Evolutionary conservation across 2,888 invertebrate species (phyloP).

Genomic region (Frankliniella fusca): DNA sequence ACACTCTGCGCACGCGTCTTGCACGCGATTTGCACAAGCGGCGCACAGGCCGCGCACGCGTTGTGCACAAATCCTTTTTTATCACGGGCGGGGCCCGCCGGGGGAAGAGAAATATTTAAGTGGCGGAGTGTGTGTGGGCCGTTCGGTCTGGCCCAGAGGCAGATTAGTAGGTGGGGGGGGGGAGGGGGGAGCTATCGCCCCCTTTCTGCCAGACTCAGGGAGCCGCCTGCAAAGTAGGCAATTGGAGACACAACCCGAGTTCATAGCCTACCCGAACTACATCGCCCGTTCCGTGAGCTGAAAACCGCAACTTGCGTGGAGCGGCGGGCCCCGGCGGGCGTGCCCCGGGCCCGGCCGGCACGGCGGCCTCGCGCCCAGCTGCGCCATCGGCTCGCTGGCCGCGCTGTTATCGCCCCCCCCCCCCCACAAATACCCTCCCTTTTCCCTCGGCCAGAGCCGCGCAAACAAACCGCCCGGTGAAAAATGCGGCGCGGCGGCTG

Average conservation of each 20-base stretch:
- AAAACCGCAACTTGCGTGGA: no score
- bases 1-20: no score
- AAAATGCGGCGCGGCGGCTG: constrained; percentile 10
- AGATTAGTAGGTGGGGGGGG: neutral
- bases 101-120: no score
- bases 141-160: no score
- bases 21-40: no score
- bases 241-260: neutral
- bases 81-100: no score
- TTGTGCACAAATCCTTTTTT: no score
- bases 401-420: neutral
- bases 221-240: neutral
- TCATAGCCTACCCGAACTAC: neutral
- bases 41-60: no score
- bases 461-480: constrained; percentile 25
- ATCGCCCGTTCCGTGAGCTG: neutral
- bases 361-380: no score
- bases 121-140: no score
- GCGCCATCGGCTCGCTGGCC: neutral
- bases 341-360: no score
- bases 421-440: neutral
- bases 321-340: neutral
- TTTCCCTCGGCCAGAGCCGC: constrained; percentile 14
- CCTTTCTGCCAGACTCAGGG: no score
- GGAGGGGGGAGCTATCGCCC: neutral